Evolutionary conservation across 2,113 vertebrate species (phyloP), one percentile per base, ranked within the genome.

Genomic region (Arothron firmamentum): DNA sequence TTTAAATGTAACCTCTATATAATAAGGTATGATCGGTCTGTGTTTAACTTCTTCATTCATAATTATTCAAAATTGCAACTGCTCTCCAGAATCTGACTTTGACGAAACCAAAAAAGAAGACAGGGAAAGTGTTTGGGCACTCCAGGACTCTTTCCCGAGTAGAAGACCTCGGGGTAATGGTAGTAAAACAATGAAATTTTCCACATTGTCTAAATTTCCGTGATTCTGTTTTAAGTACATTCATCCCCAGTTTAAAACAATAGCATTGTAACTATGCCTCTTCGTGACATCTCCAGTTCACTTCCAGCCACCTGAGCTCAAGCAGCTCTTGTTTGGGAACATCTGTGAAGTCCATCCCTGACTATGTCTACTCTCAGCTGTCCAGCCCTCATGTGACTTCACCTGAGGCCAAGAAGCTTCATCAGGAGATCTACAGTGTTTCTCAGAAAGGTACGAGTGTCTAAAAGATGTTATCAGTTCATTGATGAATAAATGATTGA

Each of bases 311-410:
- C 25, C 67, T 93, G 43, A 79, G 75, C 23, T 72, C 59, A 16
- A 77, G 41, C 34, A 56, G 23, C 18, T 55, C 77, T 5, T 65
- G 55, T 11, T 0, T 73, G 54, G 90, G 87, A 0, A 57, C 85
- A 23, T 95, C 95, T 0, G 91, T 95, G 17, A 92, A 93, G 80
- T 97, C 95, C 77, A 92, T 97, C 34, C 95, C 94, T 0, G 92
- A 92, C 18, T 93, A 94, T 52, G 89, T 96, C 62, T 94, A 94
- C 79, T 67, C 91, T 0, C 91, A 94, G 69, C 90, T 93, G 67
- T 90, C 91, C 75, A 94, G 91, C 0, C 90, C 92, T 3, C 84
- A 90, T 59, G 90, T 90, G 20, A 71, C 90, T 21, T 87, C 92
- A 3, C 90, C 90, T 0, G 94, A 97, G 73, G 94, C 93, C 42